These are phyloP conservation scores for Tenrec ecaudatus DNA, from an alignment of 2,113 vertebrate genomes.

Conservation along the genomic window DNA sequence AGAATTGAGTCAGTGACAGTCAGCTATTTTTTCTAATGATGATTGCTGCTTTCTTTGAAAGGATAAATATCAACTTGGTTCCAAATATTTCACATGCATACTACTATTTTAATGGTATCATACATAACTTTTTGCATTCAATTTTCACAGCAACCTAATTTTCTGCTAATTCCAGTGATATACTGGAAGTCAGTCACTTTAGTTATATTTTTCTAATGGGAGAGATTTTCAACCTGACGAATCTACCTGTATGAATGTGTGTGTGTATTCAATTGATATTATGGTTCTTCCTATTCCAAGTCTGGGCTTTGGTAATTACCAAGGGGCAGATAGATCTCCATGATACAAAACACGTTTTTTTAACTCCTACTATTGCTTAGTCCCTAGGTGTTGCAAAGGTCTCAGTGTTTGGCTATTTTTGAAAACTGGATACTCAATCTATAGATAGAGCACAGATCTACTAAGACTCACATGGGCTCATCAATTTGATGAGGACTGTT, in stretches of 20 bases:
- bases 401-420: not conserved
- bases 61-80: not conserved
- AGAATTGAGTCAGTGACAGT: no score
- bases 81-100: not conserved
- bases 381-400: not conserved
- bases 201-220: not conserved
- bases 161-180: not conserved
- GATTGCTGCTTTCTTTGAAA: not conserved
- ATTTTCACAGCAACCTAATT: not conserved
- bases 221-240: not conserved
- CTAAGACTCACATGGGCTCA: no score
- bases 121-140: not conserved
- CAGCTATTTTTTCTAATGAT: not conserved
- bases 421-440: not conserved
- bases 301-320: not conserved
- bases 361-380: not conserved
- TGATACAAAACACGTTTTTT: not conserved
- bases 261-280: not conserved
- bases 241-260: no score
- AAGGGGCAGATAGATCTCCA: not conserved
- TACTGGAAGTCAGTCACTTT: not conserved
- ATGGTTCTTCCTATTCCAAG: not conserved
- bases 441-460: not conserved
- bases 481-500: not conserved
- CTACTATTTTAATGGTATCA: not conserved